A percentile compares a stretch with the other conserved stretches of the same genome.
Conservation (phyloP, 2,888 invertebrate species). For the Metacarcinus magister region DNA sequence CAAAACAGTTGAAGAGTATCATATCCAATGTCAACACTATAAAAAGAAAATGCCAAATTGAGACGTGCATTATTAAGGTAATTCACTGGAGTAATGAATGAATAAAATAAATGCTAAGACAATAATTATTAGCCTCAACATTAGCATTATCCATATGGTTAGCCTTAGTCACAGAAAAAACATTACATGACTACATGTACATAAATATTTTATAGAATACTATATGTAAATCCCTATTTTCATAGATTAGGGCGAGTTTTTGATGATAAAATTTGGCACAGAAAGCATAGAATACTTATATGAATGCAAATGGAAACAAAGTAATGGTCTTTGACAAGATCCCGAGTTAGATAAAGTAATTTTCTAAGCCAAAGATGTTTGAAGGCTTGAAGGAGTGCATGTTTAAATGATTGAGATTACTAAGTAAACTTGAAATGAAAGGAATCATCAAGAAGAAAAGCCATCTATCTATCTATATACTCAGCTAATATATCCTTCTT, state of each 20-base stretch:
- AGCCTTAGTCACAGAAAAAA: background rate
- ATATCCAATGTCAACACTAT: background rate
- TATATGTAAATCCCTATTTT: background rate
- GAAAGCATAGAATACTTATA: background rate
- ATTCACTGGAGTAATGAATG: background rate
- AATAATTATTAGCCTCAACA: background rate
- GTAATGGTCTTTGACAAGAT: background rate
- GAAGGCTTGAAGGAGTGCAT: background rate
- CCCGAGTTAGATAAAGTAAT: background rate
- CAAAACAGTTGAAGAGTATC: background rate
- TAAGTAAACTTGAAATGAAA: background rate
- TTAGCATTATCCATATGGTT: background rate
- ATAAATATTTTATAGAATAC: background rate
- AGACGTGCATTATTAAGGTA: background rate
- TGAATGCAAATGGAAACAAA: background rate
- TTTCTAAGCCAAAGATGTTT: background rate
- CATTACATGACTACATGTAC: background rate
- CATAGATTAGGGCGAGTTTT: background rate
- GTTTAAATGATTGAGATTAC: background rate
- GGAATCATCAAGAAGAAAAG: background rate
- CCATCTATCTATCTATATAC: too few species aligned
- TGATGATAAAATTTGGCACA: background rate
- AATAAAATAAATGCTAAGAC: background rate
- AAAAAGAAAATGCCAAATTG: conserved; percentile 9
- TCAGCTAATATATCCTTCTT: too few species aligned